These are phyloP conservation scores for Gallinago paraguaiae DNA, from an alignment of 2,113 vertebrate species.

Conservation along the genomic window DNA sequence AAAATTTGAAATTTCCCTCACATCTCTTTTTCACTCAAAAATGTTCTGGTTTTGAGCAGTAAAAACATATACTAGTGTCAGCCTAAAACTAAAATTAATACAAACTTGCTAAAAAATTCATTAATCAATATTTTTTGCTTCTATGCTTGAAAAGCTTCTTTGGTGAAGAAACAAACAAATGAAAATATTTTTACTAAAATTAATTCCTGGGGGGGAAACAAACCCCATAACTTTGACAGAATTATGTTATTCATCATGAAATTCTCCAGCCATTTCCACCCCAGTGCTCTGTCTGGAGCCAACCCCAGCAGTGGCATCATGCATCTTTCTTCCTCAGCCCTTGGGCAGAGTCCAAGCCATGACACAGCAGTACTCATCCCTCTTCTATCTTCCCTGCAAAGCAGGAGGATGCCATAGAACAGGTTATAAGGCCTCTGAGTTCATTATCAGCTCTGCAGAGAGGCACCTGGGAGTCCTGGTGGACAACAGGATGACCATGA, in stretches of 20 bases:
- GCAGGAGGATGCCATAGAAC: neutral
- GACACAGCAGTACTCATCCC: no score
- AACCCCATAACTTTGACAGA: neutral
- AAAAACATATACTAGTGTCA: neutral
- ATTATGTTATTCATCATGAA: neutral
- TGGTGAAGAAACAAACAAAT: neutral
- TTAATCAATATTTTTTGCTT: neutral
- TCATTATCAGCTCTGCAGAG: neutral
- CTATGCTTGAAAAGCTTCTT: neutral
- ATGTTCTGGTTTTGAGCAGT: neutral
- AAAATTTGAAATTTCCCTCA: neutral
- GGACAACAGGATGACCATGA: no score
- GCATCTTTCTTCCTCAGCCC: neutral
- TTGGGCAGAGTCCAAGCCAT: neutral
- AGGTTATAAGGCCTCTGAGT: neutral
- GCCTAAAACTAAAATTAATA: neutral
- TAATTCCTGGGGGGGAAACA: neutral
- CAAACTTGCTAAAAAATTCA: neutral
- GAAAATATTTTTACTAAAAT: neutral
- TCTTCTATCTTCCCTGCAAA: neutral
- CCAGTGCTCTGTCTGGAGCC: neutral
- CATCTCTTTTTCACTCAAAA: neutral
- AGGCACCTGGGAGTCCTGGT: no score
- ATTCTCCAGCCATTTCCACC: neutral
- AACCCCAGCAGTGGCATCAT: no score